Conservation (phyloP, 53 echinoderm and acorn worm species). For the Apostichopus leukothele region DNA sequence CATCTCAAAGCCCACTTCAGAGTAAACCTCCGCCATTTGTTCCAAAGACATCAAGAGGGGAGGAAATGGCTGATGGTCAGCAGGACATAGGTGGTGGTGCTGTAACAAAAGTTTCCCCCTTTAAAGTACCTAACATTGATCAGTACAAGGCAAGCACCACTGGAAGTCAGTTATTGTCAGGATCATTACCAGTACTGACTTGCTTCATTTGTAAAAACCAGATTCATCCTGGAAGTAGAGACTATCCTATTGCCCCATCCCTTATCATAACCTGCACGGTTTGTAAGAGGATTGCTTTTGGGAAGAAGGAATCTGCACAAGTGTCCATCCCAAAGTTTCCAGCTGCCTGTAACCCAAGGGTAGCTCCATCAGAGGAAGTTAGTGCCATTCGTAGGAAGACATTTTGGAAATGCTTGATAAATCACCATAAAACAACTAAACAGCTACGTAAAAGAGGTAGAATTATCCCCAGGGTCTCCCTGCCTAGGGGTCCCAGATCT, state of each 20-base stretch:
- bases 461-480: conserved; percentile 58
- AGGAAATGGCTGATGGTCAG: background rate
- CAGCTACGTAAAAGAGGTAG: conserved; percentile 35
- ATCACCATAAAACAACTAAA: conserved; percentile 26
- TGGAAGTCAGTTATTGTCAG: conserved; percentile 39
- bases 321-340: conserved; percentile 89
- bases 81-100: background rate
- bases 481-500: conserved; percentile 50
- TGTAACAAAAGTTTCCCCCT: conserved; percentile 47
- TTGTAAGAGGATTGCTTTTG: conserved; percentile 78
- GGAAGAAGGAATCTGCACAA: conserved; percentile 54
- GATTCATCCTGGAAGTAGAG: conserved; percentile 71
- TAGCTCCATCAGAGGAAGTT: conserved; percentile 57
- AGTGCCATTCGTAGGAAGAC: conserved; percentile 24
- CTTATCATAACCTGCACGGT: conserved; percentile 72
- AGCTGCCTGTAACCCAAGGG: conserved; percentile 68
- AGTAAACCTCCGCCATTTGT: conserved; percentile 44
- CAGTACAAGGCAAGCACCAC: conserved; percentile 79
- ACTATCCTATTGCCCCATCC: conserved; percentile 60
- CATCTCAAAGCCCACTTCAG: conserved; percentile 13
- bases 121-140: conserved; percentile 88
- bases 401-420: conserved; percentile 48
- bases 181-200: background rate
- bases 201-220: conserved; percentile 85
- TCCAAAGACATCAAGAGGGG: background rate